A percentile compares a stretch with the other conserved stretches of the same genome.
Conservation (phyloP, 2,797 vertebrate genomes). For the Nyctalus aviator region DNA sequence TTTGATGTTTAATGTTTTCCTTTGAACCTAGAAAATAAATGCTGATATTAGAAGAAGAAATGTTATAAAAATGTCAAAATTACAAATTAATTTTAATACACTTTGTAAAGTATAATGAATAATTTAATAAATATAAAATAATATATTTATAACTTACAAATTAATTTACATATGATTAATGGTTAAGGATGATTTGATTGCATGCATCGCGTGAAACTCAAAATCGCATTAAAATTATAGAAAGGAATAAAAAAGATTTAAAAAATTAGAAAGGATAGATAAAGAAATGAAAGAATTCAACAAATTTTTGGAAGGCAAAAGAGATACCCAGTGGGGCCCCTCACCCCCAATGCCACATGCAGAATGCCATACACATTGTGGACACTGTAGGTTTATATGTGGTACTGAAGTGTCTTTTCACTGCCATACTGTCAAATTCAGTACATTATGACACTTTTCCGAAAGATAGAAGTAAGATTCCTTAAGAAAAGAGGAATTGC, state of each 20-base stretch:
- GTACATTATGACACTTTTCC: background rate
- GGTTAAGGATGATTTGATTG: conserved; percentile 34
- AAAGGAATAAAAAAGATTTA: background rate
- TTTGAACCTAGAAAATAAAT: conserved; percentile 73
- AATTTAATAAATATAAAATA: conserved; percentile 31
- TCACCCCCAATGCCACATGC: background rate
- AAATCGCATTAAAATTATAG: conserved; percentile 49
- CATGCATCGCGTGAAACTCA: background rate
- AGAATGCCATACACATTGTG: background rate
- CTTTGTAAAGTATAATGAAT: conserved; percentile 15
- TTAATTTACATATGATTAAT: conserved; percentile 9
- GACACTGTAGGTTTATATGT: background rate
- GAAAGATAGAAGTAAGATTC: background rate
- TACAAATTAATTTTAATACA: conserved; percentile 2
- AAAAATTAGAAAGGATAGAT: background rate
- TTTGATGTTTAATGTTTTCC: conserved; percentile 21
- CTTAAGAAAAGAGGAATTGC: background rate
- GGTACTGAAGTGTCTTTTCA: background rate
- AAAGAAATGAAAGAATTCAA: conserved; percentile 17
- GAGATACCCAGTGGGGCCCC: background rate
- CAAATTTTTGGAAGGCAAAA: conserved; percentile 2
- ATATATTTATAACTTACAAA: conserved; percentile 41
- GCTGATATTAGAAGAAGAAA: conserved; percentile 46
- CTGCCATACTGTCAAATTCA: background rate
- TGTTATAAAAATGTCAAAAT: conserved; percentile 31